These are phyloP conservation scores for Bombyx mori DNA, from an alignment of 1,140 invertebrate species.

Conservation along the genomic window DNA sequence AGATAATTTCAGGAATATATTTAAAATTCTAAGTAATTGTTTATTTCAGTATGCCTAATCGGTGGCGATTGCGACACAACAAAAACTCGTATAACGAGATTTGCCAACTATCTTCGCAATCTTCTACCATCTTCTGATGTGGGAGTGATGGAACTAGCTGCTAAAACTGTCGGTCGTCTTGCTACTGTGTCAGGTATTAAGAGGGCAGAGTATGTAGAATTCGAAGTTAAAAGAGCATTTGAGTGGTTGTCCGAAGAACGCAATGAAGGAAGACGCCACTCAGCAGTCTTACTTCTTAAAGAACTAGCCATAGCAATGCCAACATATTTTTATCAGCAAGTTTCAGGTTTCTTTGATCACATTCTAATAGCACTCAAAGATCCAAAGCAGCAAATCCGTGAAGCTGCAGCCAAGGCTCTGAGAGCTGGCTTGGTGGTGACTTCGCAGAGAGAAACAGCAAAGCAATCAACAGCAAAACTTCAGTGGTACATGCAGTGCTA, in stretches of 20 bases:
- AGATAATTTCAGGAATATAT: background rate
- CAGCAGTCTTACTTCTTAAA: conserved; percentile 91
- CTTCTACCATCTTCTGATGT: conserved; percentile 91
- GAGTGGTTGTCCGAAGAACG: conserved; percentile 93
- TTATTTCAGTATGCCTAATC: conserved; percentile 86
- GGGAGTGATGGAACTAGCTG: conserved; percentile 95
- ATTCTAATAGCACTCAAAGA: conserved; percentile 95
- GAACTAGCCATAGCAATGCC: conserved; percentile 96
- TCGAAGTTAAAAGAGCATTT: conserved; percentile 92
- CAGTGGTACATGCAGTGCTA: conserved; percentile 94
- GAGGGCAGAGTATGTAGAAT: conserved; percentile 95
- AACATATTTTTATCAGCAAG: conserved; percentile 98
- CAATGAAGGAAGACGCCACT: conserved; percentile 90
- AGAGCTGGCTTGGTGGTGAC: conserved; percentile 94
- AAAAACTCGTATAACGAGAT: conserved; percentile 89
- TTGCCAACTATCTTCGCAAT: conserved; percentile 94
- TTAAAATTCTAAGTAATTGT: background rate
- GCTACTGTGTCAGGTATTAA: conserved; percentile 93
- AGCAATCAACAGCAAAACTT: conserved; percentile 41
- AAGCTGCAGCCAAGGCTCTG: conserved; percentile 93
- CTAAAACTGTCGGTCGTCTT: conserved; percentile 92
- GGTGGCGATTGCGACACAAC: conserved; percentile 94
- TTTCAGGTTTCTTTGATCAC: conserved; percentile 95
- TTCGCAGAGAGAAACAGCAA: conserved; percentile 84
- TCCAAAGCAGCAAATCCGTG: conserved; percentile 90